Conservation (phyloP, 2,113 vertebrate species). For the Barbus barbus region DNA sequence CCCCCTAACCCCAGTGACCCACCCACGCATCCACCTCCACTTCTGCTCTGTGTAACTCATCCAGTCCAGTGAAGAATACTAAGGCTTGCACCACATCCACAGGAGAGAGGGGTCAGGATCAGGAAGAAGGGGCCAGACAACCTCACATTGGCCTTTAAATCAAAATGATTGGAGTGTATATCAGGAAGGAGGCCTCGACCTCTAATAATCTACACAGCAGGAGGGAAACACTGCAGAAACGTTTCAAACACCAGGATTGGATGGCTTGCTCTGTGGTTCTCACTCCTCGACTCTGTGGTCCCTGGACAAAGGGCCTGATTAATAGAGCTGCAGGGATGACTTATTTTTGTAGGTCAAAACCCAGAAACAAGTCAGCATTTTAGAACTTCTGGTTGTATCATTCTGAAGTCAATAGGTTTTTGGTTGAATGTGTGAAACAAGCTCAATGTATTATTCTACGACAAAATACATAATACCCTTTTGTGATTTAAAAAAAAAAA, state of each 20-base stretch:
- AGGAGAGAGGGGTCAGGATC: slow-evolving; percentile 26
- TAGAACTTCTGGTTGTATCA: too few species aligned
- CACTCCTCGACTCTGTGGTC: neutral
- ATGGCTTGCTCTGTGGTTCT: too few species aligned
- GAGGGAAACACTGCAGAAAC: slow-evolving; percentile 7
- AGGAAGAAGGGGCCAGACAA: slow-evolving; percentile 56
- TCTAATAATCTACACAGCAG: slow-evolving; percentile 55
- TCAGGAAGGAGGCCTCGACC: slow-evolving; percentile 21
- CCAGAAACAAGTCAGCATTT: too few species aligned
- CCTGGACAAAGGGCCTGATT: slow-evolving; percentile 42
- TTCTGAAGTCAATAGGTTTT: too few species aligned
- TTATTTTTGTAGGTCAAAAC: neutral
- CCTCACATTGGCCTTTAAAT: slow-evolving; percentile 52
- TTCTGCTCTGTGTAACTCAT: slow-evolving; percentile 57
- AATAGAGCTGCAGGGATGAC: slow-evolving; percentile 38
- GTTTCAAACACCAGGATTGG: slow-evolving; percentile 9
- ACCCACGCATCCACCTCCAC: slow-evolving; percentile 39
- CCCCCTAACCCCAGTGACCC: slow-evolving; percentile 40
- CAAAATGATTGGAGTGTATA: too few species aligned
- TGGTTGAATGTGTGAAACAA: too few species aligned
- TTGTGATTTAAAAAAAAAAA: too few species aligned
- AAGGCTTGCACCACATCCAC: slow-evolving; percentile 40
- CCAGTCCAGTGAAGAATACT: slow-evolving; percentile 24
- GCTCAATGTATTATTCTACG: too few species aligned
- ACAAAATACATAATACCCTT: too few species aligned